A percentile compares a stretch with the other conserved stretches of the same genome.
Conservation (phyloP, 2,888 invertebrate genomes). For the Isoperla grammatica region DNA sequence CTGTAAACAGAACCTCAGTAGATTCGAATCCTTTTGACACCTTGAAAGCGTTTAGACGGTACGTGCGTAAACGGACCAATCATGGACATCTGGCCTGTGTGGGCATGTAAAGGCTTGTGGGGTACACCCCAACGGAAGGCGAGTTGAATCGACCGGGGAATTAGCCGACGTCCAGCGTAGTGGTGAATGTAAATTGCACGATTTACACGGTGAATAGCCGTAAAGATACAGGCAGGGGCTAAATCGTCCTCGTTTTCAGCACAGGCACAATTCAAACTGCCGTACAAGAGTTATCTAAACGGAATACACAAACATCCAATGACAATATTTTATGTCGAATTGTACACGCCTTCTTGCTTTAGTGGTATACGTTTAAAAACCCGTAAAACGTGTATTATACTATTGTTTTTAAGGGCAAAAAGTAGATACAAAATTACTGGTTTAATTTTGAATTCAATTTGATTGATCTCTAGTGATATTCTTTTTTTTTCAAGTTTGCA, state of each 20-base stretch:
- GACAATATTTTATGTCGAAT: not conserved
- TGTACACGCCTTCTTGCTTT: not conserved
- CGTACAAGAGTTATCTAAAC: constrained; percentile 1
- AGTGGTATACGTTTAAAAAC: too few relatives aligned
- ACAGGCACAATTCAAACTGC: not conserved
- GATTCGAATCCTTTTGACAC: constrained; percentile 1
- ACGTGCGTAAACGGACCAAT: not conserved
- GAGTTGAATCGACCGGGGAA: not conserved
- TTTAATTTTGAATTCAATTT: too few relatives aligned
- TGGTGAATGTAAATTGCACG: constrained; percentile 11
- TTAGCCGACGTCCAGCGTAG: constrained; percentile 3
- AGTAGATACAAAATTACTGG: too few relatives aligned
- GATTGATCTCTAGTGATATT: too few relatives aligned
- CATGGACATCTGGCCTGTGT: not conserved
- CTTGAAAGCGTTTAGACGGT: not conserved
- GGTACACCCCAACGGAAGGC: not conserved
- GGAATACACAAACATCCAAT: not conserved
- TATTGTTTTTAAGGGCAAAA: too few relatives aligned
- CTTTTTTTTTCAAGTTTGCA: too few relatives aligned
- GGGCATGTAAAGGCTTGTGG: not conserved
- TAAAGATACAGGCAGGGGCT: not conserved
- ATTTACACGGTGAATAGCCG: not conserved
- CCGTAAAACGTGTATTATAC: too few relatives aligned
- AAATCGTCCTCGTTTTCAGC: not conserved
- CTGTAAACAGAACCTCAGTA: too few relatives aligned